Evolutionary conservation across 2,113 vertebrate species (phyloP).

Genomic region (Catharus bicknelli): DNA sequence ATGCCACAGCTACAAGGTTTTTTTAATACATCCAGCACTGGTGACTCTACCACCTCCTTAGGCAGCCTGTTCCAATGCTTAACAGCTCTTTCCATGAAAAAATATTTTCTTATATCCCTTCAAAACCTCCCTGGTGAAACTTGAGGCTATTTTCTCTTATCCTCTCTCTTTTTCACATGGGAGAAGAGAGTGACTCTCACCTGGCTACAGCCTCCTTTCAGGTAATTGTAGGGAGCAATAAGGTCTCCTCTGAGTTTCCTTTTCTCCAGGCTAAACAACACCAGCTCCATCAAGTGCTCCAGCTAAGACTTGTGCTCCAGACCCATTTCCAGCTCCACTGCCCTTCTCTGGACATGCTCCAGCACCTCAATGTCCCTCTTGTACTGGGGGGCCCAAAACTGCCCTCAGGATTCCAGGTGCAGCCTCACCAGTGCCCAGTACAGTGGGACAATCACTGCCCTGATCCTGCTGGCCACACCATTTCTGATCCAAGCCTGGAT

Average conservation of each 20-base stretch:
- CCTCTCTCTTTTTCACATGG: background rate
- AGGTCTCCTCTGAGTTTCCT: background rate
- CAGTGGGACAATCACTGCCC: background rate
- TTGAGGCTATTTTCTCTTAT: background rate
- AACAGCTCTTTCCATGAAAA: background rate
- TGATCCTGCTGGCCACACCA: background rate
- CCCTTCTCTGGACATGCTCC: rapidly evolving
- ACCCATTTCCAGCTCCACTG: background rate
- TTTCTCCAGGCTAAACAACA: background rate
- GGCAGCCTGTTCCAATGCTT: background rate
- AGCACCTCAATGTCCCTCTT: background rate
- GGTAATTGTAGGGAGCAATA: background rate
- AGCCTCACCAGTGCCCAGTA: background rate
- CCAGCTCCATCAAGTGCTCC: background rate
- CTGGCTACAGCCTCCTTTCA: background rate
- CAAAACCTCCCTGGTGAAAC: background rate
- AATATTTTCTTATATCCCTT: background rate
- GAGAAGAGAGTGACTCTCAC: rapidly evolving
- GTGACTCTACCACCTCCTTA: background rate
- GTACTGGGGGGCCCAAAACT: background rate
- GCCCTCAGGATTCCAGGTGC: background rate
- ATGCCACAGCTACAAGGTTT: background rate
- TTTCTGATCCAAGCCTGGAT: background rate
- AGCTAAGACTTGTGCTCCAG: background rate
- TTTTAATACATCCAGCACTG: background rate